phyloP scores from a whole-genome alignment of 2,797 vertebrate genomes.

The Rhinoraja longicauda region DNA sequence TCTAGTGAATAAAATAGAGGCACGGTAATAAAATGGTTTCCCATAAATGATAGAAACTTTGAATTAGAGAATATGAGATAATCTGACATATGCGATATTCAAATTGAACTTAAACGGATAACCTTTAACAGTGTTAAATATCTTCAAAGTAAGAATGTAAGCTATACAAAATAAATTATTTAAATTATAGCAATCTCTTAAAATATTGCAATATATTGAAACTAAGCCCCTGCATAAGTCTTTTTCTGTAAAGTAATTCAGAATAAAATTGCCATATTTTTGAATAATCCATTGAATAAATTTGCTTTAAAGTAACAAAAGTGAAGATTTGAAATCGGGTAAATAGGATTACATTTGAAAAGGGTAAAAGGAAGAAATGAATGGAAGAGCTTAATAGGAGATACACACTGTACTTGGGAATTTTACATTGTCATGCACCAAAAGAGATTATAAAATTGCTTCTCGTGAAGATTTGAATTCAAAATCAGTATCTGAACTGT shows the following conservation, averaged over 20 bases:
- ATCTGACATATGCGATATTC: background rate
- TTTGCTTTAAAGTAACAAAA: background rate
- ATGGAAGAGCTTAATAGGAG: background rate
- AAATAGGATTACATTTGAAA: background rate
- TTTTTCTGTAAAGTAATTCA: slow-evolving; percentile 2
- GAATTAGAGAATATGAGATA: background rate
- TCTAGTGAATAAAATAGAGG: background rate
- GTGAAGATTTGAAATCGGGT: background rate
- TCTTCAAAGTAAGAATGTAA: background rate
- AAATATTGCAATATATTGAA: background rate
- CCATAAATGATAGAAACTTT: background rate
- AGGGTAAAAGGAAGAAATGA: background rate
- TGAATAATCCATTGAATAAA: background rate
- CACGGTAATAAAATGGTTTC: background rate
- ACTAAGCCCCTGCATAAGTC: background rate
- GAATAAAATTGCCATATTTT: background rate
- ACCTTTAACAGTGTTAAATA: background rate
- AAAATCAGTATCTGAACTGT: background rate
- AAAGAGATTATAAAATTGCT: background rate
- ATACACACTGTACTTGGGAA: background rate
- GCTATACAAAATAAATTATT: background rate
- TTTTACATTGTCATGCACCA: too few relatives aligned
- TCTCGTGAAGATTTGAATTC: background rate
- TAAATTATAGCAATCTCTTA: background rate
- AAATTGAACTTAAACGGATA: background rate